Evolutionary conservation across 2,888 invertebrate genomes (phyloP).

Genomic region (Drosophila neotestacea): DNA sequence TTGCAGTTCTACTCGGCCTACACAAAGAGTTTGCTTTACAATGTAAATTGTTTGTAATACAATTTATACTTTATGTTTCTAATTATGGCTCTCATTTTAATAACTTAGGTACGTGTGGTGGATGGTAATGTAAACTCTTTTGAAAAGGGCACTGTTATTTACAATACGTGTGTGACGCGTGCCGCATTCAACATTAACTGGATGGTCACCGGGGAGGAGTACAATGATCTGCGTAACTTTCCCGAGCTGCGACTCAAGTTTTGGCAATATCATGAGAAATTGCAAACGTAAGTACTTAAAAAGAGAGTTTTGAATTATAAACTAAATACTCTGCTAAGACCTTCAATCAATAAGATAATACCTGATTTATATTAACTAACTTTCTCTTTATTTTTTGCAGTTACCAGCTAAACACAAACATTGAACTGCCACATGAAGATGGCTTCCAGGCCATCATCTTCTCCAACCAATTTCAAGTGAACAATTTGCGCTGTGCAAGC

Average conservation of each 20-base stretch:
- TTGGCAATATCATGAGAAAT: slow-evolving; percentile 88
- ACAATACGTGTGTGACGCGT: slow-evolving; percentile 89
- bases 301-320: too few species aligned
- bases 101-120: slow-evolving; percentile 89
- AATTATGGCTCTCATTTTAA: not conserved
- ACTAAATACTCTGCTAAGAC: too few species aligned
- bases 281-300: slow-evolving; percentile 86
- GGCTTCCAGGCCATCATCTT: slow-evolving; percentile 88
- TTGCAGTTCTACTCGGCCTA: slow-evolving; percentile 90
- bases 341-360: not conserved
- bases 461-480: slow-evolving; percentile 86
- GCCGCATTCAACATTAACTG: slow-evolving; percentile 90
- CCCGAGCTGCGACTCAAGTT: slow-evolving; percentile 91
- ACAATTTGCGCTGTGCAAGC: slow-evolving; percentile 87
- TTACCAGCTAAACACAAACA: slow-evolving; percentile 89
- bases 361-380: slow-evolving; percentile 1
- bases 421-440: slow-evolving; percentile 90
- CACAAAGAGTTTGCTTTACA: slow-evolving; percentile 89
- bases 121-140: slow-evolving; percentile 89
- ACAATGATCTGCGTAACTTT: slow-evolving; percentile 87
- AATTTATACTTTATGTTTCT: not conserved
- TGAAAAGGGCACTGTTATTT: slow-evolving; percentile 87
- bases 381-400: slow-evolving; percentile 84
- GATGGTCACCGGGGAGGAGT: slow-evolving; percentile 90
- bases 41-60: slow-evolving; percentile 86